Evolutionary conservation across 2,797 vertebrate species (phyloP).

Genomic region (Hybognathus amarus): DNA sequence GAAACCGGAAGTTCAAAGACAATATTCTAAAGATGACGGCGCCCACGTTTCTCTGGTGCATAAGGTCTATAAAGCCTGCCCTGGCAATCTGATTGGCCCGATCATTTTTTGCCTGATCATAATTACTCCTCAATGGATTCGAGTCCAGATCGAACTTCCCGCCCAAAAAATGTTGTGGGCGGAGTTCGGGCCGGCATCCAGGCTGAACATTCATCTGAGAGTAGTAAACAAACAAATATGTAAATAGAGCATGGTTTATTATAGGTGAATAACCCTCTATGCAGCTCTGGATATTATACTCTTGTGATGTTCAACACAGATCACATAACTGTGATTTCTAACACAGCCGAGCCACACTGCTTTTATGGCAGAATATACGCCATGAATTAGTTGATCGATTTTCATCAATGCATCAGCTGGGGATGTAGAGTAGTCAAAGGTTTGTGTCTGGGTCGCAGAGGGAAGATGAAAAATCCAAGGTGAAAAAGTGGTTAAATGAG

Average conservation of each 20-base stretch:
- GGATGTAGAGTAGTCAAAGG: conserved; percentile 59
- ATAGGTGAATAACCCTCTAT: conserved; percentile 1
- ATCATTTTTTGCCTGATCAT: too few species aligned
- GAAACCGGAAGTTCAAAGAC: too few species aligned
- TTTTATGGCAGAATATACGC: conserved; percentile 68
- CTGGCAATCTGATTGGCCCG: too few species aligned
- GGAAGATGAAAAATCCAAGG: conserved; percentile 36
- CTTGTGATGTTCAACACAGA: conserved; percentile 17
- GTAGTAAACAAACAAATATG: conserved; percentile 26
- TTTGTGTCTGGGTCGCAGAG: conserved; percentile 56
- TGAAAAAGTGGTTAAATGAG: conserved; percentile 41
- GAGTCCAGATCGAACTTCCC: too few species aligned
- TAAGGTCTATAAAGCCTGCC: too few species aligned
- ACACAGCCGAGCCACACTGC: conserved; percentile 14
- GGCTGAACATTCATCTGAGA: neutral
- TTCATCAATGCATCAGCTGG: conserved; percentile 68
- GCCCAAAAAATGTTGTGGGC: too few species aligned
- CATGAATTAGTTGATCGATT: conserved; percentile 61
- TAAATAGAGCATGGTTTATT: conserved; percentile 19
- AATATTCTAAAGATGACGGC: too few species aligned
- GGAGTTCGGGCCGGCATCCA: too few species aligned
- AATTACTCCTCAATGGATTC: too few species aligned
- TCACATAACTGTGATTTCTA: conserved; percentile 18
- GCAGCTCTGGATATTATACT: neutral
- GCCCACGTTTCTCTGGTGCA: too few species aligned